These are phyloP conservation scores for Semnornis frantzii DNA, from an alignment of 2,113 vertebrate genomes.

Conservation along the genomic window DNA sequence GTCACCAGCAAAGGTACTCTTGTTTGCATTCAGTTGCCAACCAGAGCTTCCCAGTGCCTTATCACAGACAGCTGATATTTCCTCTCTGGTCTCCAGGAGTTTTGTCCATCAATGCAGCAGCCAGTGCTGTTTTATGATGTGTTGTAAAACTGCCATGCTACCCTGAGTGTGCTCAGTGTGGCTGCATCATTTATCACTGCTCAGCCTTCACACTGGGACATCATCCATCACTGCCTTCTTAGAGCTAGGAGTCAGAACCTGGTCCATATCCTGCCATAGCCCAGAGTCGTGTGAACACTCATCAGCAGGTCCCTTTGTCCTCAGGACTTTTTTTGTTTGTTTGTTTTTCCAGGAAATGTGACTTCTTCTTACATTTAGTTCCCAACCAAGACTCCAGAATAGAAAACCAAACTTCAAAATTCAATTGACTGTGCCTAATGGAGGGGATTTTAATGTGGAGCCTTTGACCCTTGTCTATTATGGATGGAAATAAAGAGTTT, in stretches of 20 bases:
- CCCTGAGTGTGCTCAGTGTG: constrained; percentile 17
- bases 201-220: constrained; percentile 46
- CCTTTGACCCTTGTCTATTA: constrained; percentile 57
- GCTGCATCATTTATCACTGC: constrained; percentile 54
- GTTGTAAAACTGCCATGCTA: constrained; percentile 10
- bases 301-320: constrained; percentile 68
- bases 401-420: constrained; percentile 29
- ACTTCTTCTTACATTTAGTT: constrained; percentile 47
- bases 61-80: constrained; percentile 35
- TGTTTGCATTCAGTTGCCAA: not conserved
- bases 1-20: not conserved
- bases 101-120: constrained; percentile 38
- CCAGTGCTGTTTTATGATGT: constrained; percentile 27
- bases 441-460: constrained; percentile 61
- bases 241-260: constrained; percentile 29
- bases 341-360: constrained; percentile 41
- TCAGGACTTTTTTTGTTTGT: not conserved
- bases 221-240: constrained; percentile 71
- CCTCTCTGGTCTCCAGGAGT: not conserved
- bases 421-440: constrained; percentile 67
- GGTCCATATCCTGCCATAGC: not conserved
- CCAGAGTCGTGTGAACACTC: not conserved
- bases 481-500: constrained; percentile 59
- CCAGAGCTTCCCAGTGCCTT: not conserved
- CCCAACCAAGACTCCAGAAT: constrained; percentile 51